These are phyloP conservation scores for Masnerella sp. DNA, from an alignment of 2,888 invertebrate genomes.

Conservation along the genomic window DNA sequence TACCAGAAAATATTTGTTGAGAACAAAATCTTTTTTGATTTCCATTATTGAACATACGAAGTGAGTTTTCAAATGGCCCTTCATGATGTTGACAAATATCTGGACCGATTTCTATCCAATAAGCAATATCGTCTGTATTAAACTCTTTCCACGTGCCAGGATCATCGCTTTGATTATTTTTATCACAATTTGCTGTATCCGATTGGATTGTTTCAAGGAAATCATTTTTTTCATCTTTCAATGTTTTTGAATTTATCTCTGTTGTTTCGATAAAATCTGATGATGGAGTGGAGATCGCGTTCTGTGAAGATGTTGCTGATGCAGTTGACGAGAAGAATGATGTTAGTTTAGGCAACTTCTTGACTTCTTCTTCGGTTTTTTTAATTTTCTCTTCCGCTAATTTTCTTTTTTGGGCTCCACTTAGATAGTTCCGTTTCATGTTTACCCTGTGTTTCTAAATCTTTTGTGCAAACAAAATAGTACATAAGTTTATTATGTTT, in stretches of 20 bases:
- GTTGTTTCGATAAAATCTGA: no score
- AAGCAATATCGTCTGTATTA: neutral
- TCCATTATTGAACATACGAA: slow-evolving; percentile 24
- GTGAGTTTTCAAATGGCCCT: slow-evolving; percentile 39
- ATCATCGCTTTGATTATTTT: neutral
- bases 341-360: slow-evolving; percentile 30
- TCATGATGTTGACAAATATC: slow-evolving; percentile 35
- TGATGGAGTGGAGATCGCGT: no score
- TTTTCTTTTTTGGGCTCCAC: slow-evolving; percentile 33
- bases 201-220: neutral
- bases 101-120: neutral
- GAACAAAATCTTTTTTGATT: slow-evolving; percentile 47
- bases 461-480: no score
- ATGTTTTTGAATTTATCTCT: no score
- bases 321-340: slow-evolving; percentile 22
- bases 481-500: no score
- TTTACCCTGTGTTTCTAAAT: no score
- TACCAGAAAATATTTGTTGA: slow-evolving; percentile 18
- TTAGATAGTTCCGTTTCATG: slow-evolving; percentile 22
- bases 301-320: no score
- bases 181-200: neutral
- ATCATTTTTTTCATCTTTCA: neutral
- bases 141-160: neutral
- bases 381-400: slow-evolving; percentile 28
- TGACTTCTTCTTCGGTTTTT: slow-evolving; percentile 25